Evolutionary conservation across 2,797 vertebrate genomes (phyloP).

Genomic region (Intellagama lesueurii): DNA sequence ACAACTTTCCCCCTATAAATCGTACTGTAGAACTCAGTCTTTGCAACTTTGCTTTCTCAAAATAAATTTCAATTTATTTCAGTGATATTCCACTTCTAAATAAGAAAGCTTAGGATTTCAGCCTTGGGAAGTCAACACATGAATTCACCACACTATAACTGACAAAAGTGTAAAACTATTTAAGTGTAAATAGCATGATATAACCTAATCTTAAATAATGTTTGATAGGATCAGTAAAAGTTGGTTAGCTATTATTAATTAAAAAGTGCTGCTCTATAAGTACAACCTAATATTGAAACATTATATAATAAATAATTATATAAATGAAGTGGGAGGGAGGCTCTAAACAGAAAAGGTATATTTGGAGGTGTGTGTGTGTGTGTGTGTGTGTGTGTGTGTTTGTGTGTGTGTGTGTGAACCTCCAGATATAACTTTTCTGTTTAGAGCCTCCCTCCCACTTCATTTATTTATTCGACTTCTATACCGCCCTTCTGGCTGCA

Average conservation of each 20-base stretch:
- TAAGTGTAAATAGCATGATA: slow-evolving; percentile 29
- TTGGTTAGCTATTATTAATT: slow-evolving; percentile 9
- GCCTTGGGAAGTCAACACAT: not conserved
- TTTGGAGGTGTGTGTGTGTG: no score
- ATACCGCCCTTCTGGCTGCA: no score
- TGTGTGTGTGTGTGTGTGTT: no score
- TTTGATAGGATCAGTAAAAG: not conserved
- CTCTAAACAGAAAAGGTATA: no score
- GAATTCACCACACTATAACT: not conserved
- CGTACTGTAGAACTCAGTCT: not conserved
- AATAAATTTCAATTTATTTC: not conserved
- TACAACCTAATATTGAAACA: slow-evolving; percentile 12
- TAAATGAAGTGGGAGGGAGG: no score
- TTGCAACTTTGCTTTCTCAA: slow-evolving; percentile 5
- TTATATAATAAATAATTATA: not conserved
- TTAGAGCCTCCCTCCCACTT: not conserved
- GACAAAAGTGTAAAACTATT: slow-evolving; percentile 4
- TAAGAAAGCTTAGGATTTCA: not conserved
- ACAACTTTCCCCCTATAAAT: not conserved
- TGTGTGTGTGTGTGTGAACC: not conserved
- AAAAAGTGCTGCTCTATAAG: slow-evolving; percentile 8
- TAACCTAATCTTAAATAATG: not conserved
- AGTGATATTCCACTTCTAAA: not conserved
- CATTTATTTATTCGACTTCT: no score
- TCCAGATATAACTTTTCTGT: not conserved